Base-by-base conservation (phyloP, 2,797 vertebrate species). In the Cephalopachus bancanus region DNA sequence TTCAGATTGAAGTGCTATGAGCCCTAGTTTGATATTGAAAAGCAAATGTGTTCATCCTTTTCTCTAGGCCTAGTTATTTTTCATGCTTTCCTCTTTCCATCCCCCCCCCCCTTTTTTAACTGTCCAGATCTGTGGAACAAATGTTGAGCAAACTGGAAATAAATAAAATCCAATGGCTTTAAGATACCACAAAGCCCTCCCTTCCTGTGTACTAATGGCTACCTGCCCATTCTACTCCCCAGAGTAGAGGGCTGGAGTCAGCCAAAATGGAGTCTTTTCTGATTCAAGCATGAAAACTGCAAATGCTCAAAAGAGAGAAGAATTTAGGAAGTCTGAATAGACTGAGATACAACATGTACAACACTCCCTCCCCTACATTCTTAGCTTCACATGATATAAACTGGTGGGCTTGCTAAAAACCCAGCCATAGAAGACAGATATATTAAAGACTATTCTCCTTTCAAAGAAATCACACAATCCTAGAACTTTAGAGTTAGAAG, bases 191-290 rank as follows among this genome's bases (percentile, higher is more conserved):
- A 98, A 98, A 97, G 94, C 91, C 94, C 87, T 98, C 97, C 95
- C 98, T 98, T 98, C 98, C 98, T 98, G 98, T 96, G 93, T 44
- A 0, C 22, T 87, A 10, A 98, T 98, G 98, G 98, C 98, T 97
- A 97, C 89, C 84, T 97, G 98, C 98, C 98, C 97, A 24, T 60
- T 0, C 0, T 51, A 51, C 90, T 98, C 98, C 97, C 97, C 26
- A 0, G 83, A 94, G 98, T 76, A 19, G 71, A 95, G 83, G 94
- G 60, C 0, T 96, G 94, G 91, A 95, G 91, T 95, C 94, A 4
- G 98, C 97, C 91, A 57, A 97, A 89, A 93, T 97, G 96, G 97
- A 98, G 98, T 96, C 95, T 95, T 98, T 95, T 81, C 92, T 93
- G 95, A 94, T 94, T 97, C 93, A 51, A 93, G 95, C 85, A 11